Base-by-base conservation (phyloP, 2,113 vertebrate species). In the Apaloderma vittatum region DNA sequence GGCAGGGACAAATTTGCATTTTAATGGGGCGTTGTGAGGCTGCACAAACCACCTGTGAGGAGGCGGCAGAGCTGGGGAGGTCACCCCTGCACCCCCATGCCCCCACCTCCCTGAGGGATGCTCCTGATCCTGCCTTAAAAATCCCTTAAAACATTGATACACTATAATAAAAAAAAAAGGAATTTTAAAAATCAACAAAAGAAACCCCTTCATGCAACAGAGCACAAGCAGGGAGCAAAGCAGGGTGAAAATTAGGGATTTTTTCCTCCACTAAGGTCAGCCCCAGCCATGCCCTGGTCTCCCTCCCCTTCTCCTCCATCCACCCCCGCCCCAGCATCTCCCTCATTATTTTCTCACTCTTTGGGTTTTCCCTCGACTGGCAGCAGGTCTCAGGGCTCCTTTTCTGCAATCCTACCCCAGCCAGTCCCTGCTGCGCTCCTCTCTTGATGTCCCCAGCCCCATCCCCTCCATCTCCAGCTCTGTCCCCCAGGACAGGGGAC, bases 1-100 rank as follows among this genome's bases (percentile, higher is more conserved):
- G 96, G 57, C 94, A 89, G 76, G 51, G 87, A 77, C 70, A 45
- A 4, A 95, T 96, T 90, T 97, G 90, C 95, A 95, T 96, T 94
- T 96, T 95, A 94, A 97, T 93, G 80, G 10, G 2, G 63, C 4
- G 29, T 59, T 12, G n/a, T 9, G 49, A 88, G 76, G 81, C 89
- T 58, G 36, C 79, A 34, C 32, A 12, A 92, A 86, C 57, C 86
- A 59, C 75, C 58, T 36, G 55, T 36, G 75, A 66, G 61, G 68
- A 73, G 72, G 8, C 52, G 83, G 49, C 72, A 74, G 87, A 58
- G 87, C 80, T 24, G 65, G 52, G 75, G 20, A 36, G 1, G 17
- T 30, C 61, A 19, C 54, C 40, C 58, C n/a, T 3, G 65, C 61
- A 16, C 58, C 84, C 72, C 4, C 6, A 9, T 4, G 59, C 36